Conservation (phyloP, 2,888 invertebrate genomes). For the Scaeva pyrastri region DNA sequence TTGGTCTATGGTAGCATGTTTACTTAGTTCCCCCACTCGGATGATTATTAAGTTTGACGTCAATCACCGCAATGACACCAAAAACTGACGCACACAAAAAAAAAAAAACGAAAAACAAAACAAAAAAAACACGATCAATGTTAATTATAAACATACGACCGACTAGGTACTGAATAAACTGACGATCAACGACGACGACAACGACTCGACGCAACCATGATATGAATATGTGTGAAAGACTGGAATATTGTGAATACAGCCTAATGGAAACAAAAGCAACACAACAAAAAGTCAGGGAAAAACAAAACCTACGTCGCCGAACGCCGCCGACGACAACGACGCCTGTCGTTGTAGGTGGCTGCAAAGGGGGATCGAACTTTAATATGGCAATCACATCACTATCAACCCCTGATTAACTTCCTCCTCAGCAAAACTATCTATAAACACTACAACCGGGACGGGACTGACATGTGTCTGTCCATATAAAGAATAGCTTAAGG, state of each 20-base stretch:
- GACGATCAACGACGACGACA: constrained; percentile 26
- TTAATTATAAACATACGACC: constrained; percentile 71
- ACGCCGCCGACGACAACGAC: too few relatives aligned
- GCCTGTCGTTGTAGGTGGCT: neutral
- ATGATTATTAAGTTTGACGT: constrained; percentile 79
- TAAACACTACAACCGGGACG: too few relatives aligned
- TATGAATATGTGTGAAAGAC: constrained; percentile 40
- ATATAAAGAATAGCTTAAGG: neutral
- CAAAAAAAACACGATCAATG: constrained; percentile 67
- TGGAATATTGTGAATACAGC: too few relatives aligned
- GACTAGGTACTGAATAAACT: too few relatives aligned
- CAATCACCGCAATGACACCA: constrained; percentile 78
- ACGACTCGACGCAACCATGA: too few relatives aligned
- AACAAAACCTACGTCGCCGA: constrained; percentile 23
- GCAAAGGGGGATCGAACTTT: constrained; percentile 24
- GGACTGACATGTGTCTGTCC: constrained; percentile 9
- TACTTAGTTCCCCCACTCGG: constrained; percentile 60
- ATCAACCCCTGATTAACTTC: neutral
- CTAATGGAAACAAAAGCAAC: neutral
- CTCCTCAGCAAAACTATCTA: neutral
- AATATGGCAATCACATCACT: neutral
- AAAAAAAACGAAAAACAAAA: constrained; percentile 65
- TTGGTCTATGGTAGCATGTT: constrained; percentile 30
- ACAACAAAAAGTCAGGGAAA: neutral
- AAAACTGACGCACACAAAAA: constrained; percentile 77